Conservation (phyloP, 23 tunicate species). For the Botrylloides violaceus region DNA sequence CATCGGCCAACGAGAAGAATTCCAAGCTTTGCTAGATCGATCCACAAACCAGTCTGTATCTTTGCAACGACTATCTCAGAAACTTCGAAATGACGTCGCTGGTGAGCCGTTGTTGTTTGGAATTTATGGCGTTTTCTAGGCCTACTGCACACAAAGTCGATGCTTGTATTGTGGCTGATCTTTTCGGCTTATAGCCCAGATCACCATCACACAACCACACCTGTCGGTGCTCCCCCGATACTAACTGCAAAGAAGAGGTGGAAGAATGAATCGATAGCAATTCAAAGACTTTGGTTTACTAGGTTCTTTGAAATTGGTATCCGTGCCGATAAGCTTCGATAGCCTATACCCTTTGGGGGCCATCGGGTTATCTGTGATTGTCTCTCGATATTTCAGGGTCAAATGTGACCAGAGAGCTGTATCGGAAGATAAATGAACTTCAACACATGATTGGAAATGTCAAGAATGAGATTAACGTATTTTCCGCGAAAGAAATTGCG, state of each 20-base stretch:
- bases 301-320: too few species aligned
- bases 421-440: not conserved
- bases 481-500: not conserved
- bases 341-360: not conserved
- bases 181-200: too few species aligned
- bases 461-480: not conserved
- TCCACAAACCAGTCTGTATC: not conserved
- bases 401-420: not conserved
- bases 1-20: not conserved
- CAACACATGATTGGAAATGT: not conserved
- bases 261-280: too few species aligned
- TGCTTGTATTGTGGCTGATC: too few species aligned
- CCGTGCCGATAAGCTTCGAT: not conserved
- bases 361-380: not conserved
- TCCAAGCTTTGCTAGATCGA: not conserved
- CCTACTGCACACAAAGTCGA: too few species aligned
- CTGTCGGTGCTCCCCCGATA: too few species aligned
- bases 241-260: too few species aligned
- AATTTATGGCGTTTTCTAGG: too few species aligned
- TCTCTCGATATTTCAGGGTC: not conserved
- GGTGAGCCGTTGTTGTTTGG: too few species aligned
- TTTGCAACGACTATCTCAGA: not conserved
- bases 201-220: too few species aligned
- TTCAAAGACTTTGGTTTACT: too few species aligned
- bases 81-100: not conserved